These are phyloP conservation scores for Andrena dorsata DNA, from an alignment of 2,888 invertebrate genomes.

Conservation along the genomic window DNA sequence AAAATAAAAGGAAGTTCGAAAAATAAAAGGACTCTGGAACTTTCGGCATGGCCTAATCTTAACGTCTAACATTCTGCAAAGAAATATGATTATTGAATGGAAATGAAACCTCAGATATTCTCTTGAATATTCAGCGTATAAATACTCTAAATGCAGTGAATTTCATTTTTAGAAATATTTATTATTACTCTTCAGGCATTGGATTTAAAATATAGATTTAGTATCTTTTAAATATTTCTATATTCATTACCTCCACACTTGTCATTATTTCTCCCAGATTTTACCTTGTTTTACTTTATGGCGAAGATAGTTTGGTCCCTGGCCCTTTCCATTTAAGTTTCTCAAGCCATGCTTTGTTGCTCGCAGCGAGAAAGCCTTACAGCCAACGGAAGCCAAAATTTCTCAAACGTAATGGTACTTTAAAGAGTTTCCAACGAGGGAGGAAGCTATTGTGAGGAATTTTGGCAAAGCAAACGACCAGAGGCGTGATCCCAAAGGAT, in stretches of 20 bases:
- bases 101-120: no score
- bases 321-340: background rate
- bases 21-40: no score
- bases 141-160: no score
- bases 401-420: slow-evolving; percentile 48
- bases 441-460: slow-evolving; percentile 24
- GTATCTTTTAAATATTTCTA: background rate
- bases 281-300: no score
- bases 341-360: background rate
- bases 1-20: slow-evolving; percentile 13
- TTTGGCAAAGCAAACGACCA: slow-evolving; percentile 15
- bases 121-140: no score
- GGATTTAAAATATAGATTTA: no score
- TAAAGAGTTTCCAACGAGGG: slow-evolving; percentile 59
- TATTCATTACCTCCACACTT: background rate
- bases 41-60: background rate
- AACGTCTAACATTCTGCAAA: background rate
- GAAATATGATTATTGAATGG: background rate
- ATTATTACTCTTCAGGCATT: no score
- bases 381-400: slow-evolving; percentile 3
- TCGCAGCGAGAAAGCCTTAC: background rate
- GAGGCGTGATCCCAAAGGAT: slow-evolving; percentile 53
- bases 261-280: no score
- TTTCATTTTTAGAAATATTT: no score
- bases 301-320: background rate